phyloP scores from a whole-genome alignment of 2,797 vertebrate genomes.

The Betta splendens region DNA sequence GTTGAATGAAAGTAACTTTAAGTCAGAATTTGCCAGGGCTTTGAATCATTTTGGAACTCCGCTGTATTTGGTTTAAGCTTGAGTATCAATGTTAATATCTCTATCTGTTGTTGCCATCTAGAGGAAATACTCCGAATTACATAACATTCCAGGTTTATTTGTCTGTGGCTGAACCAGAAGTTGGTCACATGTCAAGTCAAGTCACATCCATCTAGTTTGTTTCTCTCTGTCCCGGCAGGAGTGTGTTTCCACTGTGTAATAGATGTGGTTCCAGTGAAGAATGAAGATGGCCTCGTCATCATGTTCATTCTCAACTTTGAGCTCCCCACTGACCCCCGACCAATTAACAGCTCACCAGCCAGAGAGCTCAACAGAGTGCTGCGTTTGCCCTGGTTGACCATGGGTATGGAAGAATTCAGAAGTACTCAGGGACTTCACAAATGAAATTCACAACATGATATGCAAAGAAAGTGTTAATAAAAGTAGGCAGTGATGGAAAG shows the following conservation, averaged over 20 bases:
- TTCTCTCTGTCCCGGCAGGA: conserved; percentile 69
- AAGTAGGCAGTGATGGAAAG: no score
- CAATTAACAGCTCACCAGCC: conserved; percentile 52
- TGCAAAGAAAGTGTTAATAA: no score
- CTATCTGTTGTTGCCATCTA: conserved; percentile 39
- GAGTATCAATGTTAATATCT: no score
- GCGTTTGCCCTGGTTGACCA: conserved; percentile 79
- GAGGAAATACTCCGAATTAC: conserved; percentile 8
- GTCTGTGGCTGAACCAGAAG: not conserved
- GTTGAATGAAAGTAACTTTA: no score
- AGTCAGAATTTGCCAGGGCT: no score
- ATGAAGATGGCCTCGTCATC: conserved; percentile 87
- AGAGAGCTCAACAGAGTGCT: conserved; percentile 81
- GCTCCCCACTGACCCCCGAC: conserved; percentile 78
- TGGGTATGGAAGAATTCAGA: conserved; percentile 70
- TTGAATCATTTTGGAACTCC: no score
- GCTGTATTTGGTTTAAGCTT: no score
- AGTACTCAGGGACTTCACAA: not conserved
- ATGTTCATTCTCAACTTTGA: conserved; percentile 96
- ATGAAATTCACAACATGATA: no score
- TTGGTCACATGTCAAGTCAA: not conserved
- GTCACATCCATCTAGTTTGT: not conserved
- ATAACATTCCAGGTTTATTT: not conserved
- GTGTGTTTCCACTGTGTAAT: conserved; percentile 88
- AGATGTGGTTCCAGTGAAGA: conserved; percentile 92